These are phyloP conservation scores for Anastatus disparis DNA, from an alignment of 1,140 invertebrate species.

Conservation along the genomic window DNA sequence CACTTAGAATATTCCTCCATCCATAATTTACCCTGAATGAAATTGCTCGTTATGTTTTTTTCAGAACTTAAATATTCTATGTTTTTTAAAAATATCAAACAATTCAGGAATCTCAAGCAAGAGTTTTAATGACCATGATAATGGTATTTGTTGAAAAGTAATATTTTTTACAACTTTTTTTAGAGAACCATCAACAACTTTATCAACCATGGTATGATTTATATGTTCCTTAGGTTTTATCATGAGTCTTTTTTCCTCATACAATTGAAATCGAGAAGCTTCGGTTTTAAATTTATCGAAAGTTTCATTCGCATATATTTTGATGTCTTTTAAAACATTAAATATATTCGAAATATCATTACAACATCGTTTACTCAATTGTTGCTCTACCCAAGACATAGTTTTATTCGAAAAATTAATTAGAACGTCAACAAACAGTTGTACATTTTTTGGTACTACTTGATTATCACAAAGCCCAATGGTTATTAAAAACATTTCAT, in stretches of 20 bases:
- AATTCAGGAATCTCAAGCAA: not conserved
- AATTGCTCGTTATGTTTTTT: not conserved
- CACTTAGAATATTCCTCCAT: not conserved
- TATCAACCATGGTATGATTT: not conserved
- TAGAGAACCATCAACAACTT: not conserved
- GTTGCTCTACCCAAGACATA: too few species aligned
- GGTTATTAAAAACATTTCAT: too few species aligned
- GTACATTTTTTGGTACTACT: too few species aligned
- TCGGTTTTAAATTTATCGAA: not conserved
- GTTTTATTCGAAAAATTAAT: too few species aligned
- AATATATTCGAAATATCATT: too few species aligned
- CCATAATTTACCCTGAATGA: not conserved
- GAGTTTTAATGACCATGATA: not conserved
- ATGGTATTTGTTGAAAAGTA: not conserved
- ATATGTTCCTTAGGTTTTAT: not conserved
- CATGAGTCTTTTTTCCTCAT: not conserved
- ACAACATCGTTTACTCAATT: too few species aligned
- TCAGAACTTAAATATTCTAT: not conserved
- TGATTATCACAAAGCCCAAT: too few species aligned
- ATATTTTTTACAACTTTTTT: not conserved
- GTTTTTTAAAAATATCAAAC: not conserved
- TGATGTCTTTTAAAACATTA: too few species aligned
- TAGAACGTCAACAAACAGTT: too few species aligned
- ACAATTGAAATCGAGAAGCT: not conserved
- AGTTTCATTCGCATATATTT: not conserved